Conservation (phyloP, 2,888 invertebrate genomes). For the Eilema depressum region DNA sequence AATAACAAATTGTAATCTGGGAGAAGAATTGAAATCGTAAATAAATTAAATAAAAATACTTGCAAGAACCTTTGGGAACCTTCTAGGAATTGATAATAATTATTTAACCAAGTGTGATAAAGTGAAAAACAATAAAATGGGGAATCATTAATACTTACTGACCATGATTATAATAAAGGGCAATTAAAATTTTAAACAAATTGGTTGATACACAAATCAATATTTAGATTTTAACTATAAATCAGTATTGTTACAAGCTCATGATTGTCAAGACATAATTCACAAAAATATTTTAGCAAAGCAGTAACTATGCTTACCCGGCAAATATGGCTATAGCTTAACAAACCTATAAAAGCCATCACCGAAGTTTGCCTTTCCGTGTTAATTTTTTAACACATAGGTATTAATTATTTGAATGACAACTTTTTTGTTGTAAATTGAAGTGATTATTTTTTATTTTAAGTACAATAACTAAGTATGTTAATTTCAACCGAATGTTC, state of each 20-base stretch:
- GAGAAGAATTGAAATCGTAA: neutral
- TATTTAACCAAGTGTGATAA: neutral
- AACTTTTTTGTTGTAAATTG: slow-evolving; percentile 42
- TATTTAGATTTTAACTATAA: slow-evolving; percentile 36
- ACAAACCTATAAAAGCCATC: slow-evolving; percentile 26
- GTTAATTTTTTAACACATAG: slow-evolving; percentile 36
- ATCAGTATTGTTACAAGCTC: slow-evolving; percentile 55
- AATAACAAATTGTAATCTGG: neutral
- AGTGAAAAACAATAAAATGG: too few species aligned
- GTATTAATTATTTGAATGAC: slow-evolving; percentile 29
- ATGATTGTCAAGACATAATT: slow-evolving; percentile 36
- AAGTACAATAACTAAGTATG: slow-evolving; percentile 70
- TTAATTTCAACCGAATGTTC: slow-evolving; percentile 65
- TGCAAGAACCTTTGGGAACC: neutral
- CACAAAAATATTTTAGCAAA: slow-evolving; percentile 25
- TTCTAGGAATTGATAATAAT: neutral
- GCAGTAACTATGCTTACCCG: slow-evolving; percentile 18
- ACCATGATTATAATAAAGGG: neutral
- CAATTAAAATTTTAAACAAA: slow-evolving; percentile 3
- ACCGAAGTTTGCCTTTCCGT: slow-evolving; percentile 42
- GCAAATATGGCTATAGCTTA: slow-evolving; percentile 22
- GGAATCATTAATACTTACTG: too few species aligned
- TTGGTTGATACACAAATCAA: slow-evolving; percentile 4
- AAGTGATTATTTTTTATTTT: slow-evolving; percentile 61
- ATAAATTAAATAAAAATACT: neutral